Conservation (phyloP, 2,113 vertebrate species). For the Tamias sibiricus region DNA sequence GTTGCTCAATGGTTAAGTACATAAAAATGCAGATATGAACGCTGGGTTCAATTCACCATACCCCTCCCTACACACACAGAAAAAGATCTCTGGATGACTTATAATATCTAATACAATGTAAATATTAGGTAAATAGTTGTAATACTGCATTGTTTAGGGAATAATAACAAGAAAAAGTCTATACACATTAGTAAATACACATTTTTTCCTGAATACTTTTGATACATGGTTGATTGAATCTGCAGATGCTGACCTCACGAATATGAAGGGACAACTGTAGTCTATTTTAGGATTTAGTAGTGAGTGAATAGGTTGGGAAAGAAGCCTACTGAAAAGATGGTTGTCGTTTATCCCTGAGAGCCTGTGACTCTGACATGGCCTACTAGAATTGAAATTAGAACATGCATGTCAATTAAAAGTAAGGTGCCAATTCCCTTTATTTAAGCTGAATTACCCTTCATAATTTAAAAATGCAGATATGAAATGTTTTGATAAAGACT, state of each 20-base stretch:
- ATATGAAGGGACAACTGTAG: not conserved
- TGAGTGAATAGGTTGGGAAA: not conserved
- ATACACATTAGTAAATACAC: not conserved
- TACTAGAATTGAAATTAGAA: not conserved
- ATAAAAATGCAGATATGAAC: no score
- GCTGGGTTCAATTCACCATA: no score
- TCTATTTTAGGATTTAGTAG: not conserved
- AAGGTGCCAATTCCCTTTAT: not conserved
- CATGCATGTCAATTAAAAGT: not conserved
- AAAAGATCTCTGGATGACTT: not conserved
- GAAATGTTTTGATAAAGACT: not conserved
- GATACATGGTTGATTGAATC: not conserved
- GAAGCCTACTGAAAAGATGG: not conserved
- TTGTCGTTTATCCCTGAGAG: not conserved
- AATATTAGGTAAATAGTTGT: not conserved
- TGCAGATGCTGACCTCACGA: not conserved
- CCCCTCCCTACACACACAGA: no score
- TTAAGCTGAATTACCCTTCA: not conserved
- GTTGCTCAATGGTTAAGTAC: no score
- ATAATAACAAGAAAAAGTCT: not conserved
- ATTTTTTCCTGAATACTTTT: not conserved
- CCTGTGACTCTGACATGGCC: not conserved
- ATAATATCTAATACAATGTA: no score
- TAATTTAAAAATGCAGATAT: not conserved
- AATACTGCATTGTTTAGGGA: not conserved